Base-by-base conservation (phyloP, 2,113 vertebrate genomes). In the Empidonax traillii region DNA sequence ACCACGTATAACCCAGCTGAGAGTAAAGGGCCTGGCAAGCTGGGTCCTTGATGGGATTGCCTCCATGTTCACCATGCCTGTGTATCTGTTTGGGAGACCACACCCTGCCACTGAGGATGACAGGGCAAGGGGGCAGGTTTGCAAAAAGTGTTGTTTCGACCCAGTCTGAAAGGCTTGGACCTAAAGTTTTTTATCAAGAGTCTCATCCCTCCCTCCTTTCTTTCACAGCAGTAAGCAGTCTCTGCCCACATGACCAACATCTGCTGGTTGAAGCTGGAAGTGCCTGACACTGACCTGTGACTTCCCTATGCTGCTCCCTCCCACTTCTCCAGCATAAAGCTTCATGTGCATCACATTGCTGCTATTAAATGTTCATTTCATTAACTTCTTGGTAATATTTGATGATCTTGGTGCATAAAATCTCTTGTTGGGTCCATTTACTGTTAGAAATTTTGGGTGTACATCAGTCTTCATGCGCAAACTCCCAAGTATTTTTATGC, bases 61-160 rank as follows among this genome's bases (percentile, higher is more conserved):
- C 41, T 33, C 25, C 0, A 0, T 12, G 25, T 20, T 24, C 37
- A 47, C 12, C 2, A 2, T 7, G 9, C 33, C 71, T 3, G 0
- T 18, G 9, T 30, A 10, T 10, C 33, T 55, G 9, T 23, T 14
- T 12, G 16, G 33, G 13, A 8, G 8, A 30, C 24, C 6, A 33
- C 37, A 18, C 4, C n/a, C 56, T 59, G 59, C 46, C 3, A 1
- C 1, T 46, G 46, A 63, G 55, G 23, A 28, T 1, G 3, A 23
- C 1, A 12, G 28, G 51, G 23, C 4, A 46, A 51, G 20, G 9
- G 8, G 33, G 20, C 16, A n/a, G 10, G 5, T 12, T 51, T 63
- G 56, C 46, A 55, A 47, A 62, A 58, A 11, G 7, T 7, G 16
- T 37, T 46, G 41, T 62, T 73, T 52, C 35, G 44, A 68, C 23